These are phyloP conservation scores for Catostylus mosaicus DNA, from an alignment of 30 jellyfish, hydroid and myxozoan species.

Conservation along the genomic window DNA sequence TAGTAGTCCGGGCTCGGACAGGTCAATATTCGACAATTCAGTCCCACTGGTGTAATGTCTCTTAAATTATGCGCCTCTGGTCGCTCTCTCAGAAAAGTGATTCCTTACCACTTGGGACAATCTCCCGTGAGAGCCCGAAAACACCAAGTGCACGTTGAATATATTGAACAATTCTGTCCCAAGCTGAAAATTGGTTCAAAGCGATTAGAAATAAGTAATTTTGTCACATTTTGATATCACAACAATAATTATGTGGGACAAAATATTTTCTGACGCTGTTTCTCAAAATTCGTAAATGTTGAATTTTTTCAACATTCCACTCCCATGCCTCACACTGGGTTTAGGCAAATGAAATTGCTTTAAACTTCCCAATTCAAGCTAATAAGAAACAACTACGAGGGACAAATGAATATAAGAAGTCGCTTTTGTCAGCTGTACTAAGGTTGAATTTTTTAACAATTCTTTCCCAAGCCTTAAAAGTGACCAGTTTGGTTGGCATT, in stretches of 20 bases:
- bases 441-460: background rate
- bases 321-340: slow-evolving; percentile 7
- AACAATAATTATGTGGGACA: slow-evolving; percentile 5
- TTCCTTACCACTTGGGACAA: background rate
- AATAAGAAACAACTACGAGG: slow-evolving; percentile 6
- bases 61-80: background rate
- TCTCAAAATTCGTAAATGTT: background rate
- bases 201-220: background rate
- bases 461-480: background rate
- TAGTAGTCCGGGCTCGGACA: background rate
- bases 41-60: background rate
- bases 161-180: background rate
- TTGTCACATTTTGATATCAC: background rate
- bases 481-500: background rate
- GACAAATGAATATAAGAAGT: slow-evolving; percentile 6
- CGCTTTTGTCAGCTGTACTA: background rate
- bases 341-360: slow-evolving; percentile 2
- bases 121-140: background rate
- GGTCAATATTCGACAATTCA: background rate
- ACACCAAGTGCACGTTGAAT: background rate
- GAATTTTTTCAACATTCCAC: background rate
- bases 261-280: background rate
- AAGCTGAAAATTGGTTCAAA: background rate
- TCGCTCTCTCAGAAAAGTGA: slow-evolving; percentile 3
- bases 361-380: background rate